These are phyloP conservation scores for Pagrus major DNA, from an alignment of 2,113 vertebrate species.

Conservation along the genomic window DNA sequence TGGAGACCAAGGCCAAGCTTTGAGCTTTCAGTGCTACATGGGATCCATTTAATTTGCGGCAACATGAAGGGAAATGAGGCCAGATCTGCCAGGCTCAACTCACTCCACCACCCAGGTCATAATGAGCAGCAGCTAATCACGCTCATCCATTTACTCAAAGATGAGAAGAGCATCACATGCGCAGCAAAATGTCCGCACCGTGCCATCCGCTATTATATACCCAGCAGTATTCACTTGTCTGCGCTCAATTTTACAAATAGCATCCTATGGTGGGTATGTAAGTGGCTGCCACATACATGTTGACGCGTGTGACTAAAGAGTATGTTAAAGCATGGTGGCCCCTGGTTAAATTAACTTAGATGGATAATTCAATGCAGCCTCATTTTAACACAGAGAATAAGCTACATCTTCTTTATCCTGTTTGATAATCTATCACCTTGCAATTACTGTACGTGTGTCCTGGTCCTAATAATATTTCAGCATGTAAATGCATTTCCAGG, in stretches of 20 bases:
- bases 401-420: constrained; percentile 64
- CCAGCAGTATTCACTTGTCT: constrained; percentile 31
- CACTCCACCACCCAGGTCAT: constrained; percentile 66
- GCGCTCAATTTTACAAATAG: constrained; percentile 64
- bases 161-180: constrained; percentile 61
- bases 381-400: constrained; percentile 60
- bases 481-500: constrained; percentile 68
- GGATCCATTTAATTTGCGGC: constrained; percentile 78
- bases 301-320: constrained; percentile 60
- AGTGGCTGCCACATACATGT: constrained; percentile 42
- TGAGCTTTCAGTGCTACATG: constrained; percentile 64
- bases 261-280: constrained; percentile 13
- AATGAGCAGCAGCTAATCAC: constrained; percentile 77
- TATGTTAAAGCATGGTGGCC: constrained; percentile 46
- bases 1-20: constrained; percentile 74
- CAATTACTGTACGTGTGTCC: constrained; percentile 59
- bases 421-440: constrained; percentile 66
- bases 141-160: constrained; percentile 71
- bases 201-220: constrained; percentile 23
- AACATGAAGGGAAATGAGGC: constrained; percentile 71
- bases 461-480: constrained; percentile 61
- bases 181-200: constrained; percentile 37
- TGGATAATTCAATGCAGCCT: constrained; percentile 62
- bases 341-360: constrained; percentile 64
- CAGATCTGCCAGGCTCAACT: constrained; percentile 58